Base-by-base conservation (phyloP, 2,113 vertebrate genomes). In the Atractosteus spatula region DNA sequence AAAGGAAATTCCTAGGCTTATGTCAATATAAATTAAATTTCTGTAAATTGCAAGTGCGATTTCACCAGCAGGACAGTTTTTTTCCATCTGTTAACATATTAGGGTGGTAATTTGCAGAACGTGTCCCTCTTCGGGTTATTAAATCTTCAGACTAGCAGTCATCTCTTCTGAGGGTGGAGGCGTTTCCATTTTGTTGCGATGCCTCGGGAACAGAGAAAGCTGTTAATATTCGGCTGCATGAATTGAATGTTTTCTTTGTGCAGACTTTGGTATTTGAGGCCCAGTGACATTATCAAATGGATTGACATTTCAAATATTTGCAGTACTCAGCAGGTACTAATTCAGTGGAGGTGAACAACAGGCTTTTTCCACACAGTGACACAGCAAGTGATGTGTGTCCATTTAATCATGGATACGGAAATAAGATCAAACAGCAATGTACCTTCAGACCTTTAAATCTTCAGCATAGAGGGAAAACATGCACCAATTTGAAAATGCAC, bases 291-390 rank as follows among this genome's bases (percentile, higher is more conserved):
- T 95, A 94, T 95, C 91, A 94, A 94, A 92, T 85, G 81, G 90
- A 95, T 86, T 96, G 94, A 94, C 94, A 96, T 96, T 96, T 96
- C 91, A 94, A 94, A 94, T 95, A 94, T 95, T 94, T 94, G 92
- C 88, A 82, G 89, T 90, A 87, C 93, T 94, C 94, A 92, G 92
- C 87, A 80, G 89, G 87, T 90, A 87, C 87, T 90, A 91, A 94
- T 92, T 90, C 90, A 87, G 80, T 78, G 83, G 91, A 93, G 91
- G 90, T 91, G 92, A 93, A 90, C 83, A 80, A 68, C 63, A 79
- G 78, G 80, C 79, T 84, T 71, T 68, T 69, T 73, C 12, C 85
- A 83, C 75, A 76, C 12, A 77, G 82, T 88, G 85, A 72, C 89
- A 83, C 85, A 88, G 90, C 88, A 87, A 93, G 89, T 78, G 90